Evolutionary conservation across 1,140 invertebrate species (phyloP), one percentile per base, ranked within the genome.

Genomic region (Drosophila parabipectinata): DNA sequence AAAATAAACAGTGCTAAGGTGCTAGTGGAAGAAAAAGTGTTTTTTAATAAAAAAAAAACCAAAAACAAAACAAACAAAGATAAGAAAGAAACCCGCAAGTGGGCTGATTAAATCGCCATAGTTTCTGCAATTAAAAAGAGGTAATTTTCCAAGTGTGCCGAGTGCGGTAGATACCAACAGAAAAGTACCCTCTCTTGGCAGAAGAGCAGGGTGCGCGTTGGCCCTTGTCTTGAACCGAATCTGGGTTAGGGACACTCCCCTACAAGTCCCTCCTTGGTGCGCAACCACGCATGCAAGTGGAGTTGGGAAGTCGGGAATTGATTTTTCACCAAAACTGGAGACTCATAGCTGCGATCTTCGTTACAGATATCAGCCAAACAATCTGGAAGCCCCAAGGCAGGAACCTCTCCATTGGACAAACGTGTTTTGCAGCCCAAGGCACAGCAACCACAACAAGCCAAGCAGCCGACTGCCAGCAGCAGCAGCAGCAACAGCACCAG

Each of bases 381-480:
- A 76, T 75, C 73, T 47, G 90, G 85, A 59, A 90, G 84, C 50
- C 87, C 84, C 21, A 91, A 91, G 79, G 74, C 84, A 63, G 68
- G 74, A 67, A 80, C 82, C 30, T 87, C 84, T 50, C 91, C 90
- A 76, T 85, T 87, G 66, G 92, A 93, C 66, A 93, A 93, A 79
- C 87, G 92, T 63, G 91, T 92, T 52, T 79, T 92, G 61, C 92
- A 93, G 73, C 91, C 92, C 47, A 92, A 92, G 77, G 79, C 92
- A 74, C 91, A 89, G 50, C 77, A 82, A 34, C 81, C 84, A 54
- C 72, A 91, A 15, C 91, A 92, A 66, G 45, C 73, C 41, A 69
- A 69, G 52, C 67, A 69, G 44, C 57, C 90, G 78, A 63, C 52
- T 73, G 3, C 73, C 79, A 58, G 57, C 73, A 54, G 21, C 30